A percentile compares a stretch with the other conserved stretches of the same genome.
These are phyloP conservation scores for Apis mellifera DNA, from an alignment of 1,140 invertebrate genomes.

Conservation along the genomic window DNA sequence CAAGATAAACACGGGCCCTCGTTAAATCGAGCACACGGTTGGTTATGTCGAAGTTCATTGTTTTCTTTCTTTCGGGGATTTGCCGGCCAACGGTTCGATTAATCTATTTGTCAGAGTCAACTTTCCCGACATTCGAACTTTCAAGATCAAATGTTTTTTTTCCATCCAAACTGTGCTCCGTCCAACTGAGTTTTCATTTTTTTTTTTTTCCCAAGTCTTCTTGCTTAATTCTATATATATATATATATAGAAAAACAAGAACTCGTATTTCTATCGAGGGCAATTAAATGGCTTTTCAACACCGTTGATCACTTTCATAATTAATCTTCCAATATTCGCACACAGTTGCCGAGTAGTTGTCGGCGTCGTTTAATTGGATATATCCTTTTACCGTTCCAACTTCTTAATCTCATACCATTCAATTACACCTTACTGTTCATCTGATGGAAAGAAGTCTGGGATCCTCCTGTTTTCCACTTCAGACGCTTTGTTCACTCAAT, in stretches of 20 bases:
- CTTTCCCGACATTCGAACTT: not conserved
- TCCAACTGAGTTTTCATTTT: not conserved
- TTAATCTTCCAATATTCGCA: slow-evolving; percentile 49
- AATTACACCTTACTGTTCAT: too few species aligned
- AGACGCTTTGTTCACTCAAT: too few species aligned
- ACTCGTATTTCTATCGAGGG: not conserved
- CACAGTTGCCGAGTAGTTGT: slow-evolving; percentile 22
- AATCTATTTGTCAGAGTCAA: not conserved
- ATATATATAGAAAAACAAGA: too few species aligned
- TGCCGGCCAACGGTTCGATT: slow-evolving; percentile 12
- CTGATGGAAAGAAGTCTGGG: too few species aligned
- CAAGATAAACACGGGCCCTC: slow-evolving; percentile 24
- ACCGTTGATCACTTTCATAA: slow-evolving; percentile 31
- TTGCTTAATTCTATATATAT: too few species aligned
- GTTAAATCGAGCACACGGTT: slow-evolving; percentile 11
- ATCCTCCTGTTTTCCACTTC: too few species aligned
- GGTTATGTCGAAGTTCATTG: slow-evolving; percentile 11
- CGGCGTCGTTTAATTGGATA: slow-evolving; percentile 41
- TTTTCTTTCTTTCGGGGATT: slow-evolving; percentile 12
- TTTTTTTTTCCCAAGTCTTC: not conserved
- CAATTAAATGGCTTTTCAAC: not conserved
- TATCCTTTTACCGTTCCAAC: slow-evolving; percentile 1
- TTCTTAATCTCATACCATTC: not conserved
- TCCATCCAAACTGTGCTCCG: too few species aligned
- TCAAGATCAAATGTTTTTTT: not conserved